Base-by-base conservation (phyloP, 2,888 invertebrate species). In the Vanessa cardui region DNA sequence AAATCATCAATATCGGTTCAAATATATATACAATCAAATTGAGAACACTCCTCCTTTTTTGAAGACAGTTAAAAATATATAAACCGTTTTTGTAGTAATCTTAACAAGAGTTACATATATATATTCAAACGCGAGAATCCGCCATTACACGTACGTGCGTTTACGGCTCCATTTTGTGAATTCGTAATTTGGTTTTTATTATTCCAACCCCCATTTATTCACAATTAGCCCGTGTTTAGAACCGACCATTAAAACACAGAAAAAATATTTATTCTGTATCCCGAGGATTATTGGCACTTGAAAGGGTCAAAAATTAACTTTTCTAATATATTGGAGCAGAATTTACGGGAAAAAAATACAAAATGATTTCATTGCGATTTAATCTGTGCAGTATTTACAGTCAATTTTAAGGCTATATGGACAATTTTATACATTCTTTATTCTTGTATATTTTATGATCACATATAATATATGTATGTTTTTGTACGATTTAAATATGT, bases 181-280 rank as follows among this genome's bases (percentile, higher is more conserved):
- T 69, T 54, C 67, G 66, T 69, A 69, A 69, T 72, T 62, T 52
- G 49, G 62, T 62, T 69, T 69, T 72, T 67, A 69, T 72, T 69
- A 67, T 72, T 62, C 58, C 47, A 44, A 64, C 69, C 71, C 62
- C 67, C 71, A 72, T 72, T 58, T 69, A 60, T 50, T 69, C 64
- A 67, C 69, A 67, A 67, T 72, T 72, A 72, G 69, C 45, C 66
- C 61, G 47, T 49, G 50, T 65, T 50, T 33, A 26, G 26, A 44
- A 21, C 9, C 46, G 50, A 47, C 66, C 54, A 59, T 54, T 56
- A 56, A 56, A 56, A 26, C 18, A n/a, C 39, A 44, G 31, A n/a
- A 54, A 33, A 60, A 56, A 66, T 52, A 56, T 60, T 61, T 61
- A 54, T 54, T 54, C 33, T 60, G 26, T 58, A 33, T 20, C 20